Evolutionary conservation across 2,888 invertebrate species (phyloP).

Genomic region (Protonemura montana): DNA sequence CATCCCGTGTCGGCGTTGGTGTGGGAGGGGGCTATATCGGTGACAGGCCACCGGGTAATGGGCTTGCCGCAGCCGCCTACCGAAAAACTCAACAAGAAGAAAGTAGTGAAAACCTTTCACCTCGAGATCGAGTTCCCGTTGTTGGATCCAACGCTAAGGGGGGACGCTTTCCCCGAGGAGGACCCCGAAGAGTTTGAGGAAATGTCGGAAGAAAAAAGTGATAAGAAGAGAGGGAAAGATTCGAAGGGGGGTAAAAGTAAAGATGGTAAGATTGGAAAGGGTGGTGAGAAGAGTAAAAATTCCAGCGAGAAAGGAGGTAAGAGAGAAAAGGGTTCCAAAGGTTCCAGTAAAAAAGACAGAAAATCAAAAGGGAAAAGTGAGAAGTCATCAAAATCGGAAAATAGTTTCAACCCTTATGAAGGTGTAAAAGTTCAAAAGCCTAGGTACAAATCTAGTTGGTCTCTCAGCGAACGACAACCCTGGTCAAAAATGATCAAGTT

Average conservation of each 20-base stretch:
- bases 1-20: constrained; percentile 55
- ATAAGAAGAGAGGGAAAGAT: background rate
- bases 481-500: constrained; percentile 66
- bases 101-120: constrained; percentile 59
- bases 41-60: constrained; percentile 63
- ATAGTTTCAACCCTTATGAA: background rate
- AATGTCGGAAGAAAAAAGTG: background rate
- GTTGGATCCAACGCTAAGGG: constrained; percentile 61
- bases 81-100: constrained; percentile 59
- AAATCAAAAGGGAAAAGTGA: constrained; percentile 20
- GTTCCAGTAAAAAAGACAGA: constrained; percentile 43
- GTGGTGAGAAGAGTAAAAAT: constrained; percentile 45
- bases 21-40: constrained; percentile 60
- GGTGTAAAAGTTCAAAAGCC: background rate
- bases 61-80: constrained; percentile 64
- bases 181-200: constrained; percentile 56
- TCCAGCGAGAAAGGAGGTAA: constrained; percentile 42
- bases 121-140: constrained; percentile 65
- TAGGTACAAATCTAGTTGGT: constrained; percentile 54
- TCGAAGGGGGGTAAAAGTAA: background rate
- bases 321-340: constrained; percentile 44
- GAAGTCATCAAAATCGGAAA: constrained; percentile 48
- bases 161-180: constrained; percentile 59
- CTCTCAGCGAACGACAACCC: constrained; percentile 62
- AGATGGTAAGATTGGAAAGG: constrained; percentile 24